Evolutionary conservation across 2,888 invertebrate species (phyloP), one percentile per base, ranked within the genome.

Genomic region (Noctua comes): DNA sequence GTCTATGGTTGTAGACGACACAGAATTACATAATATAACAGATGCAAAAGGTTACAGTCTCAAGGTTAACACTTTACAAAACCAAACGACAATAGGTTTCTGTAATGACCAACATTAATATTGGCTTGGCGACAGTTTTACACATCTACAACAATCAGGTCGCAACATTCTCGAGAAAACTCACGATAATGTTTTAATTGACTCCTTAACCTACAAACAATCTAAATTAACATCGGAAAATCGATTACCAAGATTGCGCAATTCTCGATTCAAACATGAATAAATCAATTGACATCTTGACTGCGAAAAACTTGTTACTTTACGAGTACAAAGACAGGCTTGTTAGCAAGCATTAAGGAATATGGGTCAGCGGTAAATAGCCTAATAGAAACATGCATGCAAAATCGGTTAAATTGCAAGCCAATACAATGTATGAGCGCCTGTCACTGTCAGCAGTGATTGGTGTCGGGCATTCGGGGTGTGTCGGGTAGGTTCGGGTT

Each of bases 361-460:
- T 77, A 89, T 88, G 69, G 90, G 84, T 87, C 87, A 79, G 71
- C 83, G 71, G 79, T 87, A 88, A 87, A 87, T 85, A 88, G 75
- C 72, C 76, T 80, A 84, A 88, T 87, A 83, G 81, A 88, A 80
- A 71, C 84, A 77, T 82, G 78, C 79, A 88, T 88, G 85, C 87
- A 82, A 83, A 86, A 84, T 89, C 77, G 68, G 68, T 80, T 83
- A 68, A 74, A 82, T 77, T 88, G 81, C 78, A 72, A 86, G 74
- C 78, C 86, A 87, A 88, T 86, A 80, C 78, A 75, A 66, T 72
- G 57, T 68, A 74, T 74, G 75, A 80, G 74, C 62, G 79, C n/a
- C 65, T 66, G 66, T 66, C 66, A 66, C 64, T 86, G 88, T 84
- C 86, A 82, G 82, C 72, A 72, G 68, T 80, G 80, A 84, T 83